These are phyloP conservation scores for Rhopalosiphum padi DNA, from an alignment of 1,140 invertebrate genomes.

Conservation along the genomic window DNA sequence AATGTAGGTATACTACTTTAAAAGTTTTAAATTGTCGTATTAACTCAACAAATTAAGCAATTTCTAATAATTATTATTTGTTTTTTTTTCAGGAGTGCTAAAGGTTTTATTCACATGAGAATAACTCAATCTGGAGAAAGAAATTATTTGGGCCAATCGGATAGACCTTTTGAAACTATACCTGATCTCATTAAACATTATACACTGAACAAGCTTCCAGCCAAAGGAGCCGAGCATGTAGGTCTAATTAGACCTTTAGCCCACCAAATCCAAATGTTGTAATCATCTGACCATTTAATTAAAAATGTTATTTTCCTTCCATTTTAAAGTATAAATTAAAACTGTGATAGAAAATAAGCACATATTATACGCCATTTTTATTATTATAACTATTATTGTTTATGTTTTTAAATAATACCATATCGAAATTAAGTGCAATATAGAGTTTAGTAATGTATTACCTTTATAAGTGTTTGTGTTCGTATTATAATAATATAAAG, in stretches of 20 bases:
- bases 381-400: constrained; percentile 34
- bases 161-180: constrained; percentile 87
- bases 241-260: constrained; percentile 87
- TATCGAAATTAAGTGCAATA: constrained; percentile 56
- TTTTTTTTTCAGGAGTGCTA: constrained; percentile 78
- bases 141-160: constrained; percentile 87
- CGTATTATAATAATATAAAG: constrained; percentile 23
- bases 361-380: constrained; percentile 33
- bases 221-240: constrained; percentile 94
- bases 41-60: neutral
- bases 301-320: constrained; percentile 48
- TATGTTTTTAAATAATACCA: constrained; percentile 56
- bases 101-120: constrained; percentile 95
- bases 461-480: constrained; percentile 33
- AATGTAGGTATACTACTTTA: neutral
- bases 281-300: constrained; percentile 24
- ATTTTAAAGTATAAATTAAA: constrained; percentile 48
- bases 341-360: constrained; percentile 52
- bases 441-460: constrained; percentile 34
- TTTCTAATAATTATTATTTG: constrained; percentile 61
- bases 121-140: constrained; percentile 79
- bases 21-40: neutral
- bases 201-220: constrained; percentile 88
- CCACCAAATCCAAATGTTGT: constrained; percentile 78
- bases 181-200: constrained; percentile 94